These are phyloP conservation scores for Willowsia nigromaculata DNA, from an alignment of 2,888 invertebrate species.

Conservation along the genomic window DNA sequence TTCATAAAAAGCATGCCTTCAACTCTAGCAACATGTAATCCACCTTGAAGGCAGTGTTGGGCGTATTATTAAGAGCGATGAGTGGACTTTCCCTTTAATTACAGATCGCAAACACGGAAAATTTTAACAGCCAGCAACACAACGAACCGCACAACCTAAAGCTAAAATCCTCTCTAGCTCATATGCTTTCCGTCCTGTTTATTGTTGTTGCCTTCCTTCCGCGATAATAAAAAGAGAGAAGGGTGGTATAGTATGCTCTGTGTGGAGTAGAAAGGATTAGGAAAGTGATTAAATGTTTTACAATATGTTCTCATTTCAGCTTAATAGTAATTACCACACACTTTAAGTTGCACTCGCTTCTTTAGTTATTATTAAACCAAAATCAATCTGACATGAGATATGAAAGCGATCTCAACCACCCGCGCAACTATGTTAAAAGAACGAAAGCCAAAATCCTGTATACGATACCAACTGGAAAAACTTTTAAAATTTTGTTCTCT, in stretches of 20 bases:
- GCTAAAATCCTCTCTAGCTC: conserved; percentile 14
- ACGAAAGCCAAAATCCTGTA: too few species aligned
- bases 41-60: conserved; percentile 58
- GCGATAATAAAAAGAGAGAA: conserved; percentile 31
- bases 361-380: not conserved
- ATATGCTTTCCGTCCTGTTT: not conserved
- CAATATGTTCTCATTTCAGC: conserved; percentile 39
- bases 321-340: conserved; percentile 40
- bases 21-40: conserved; percentile 38
- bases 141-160: conserved; percentile 32
- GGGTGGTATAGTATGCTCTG: not conserved
- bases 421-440: not conserved
- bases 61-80: conserved; percentile 54
- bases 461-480: not conserved
- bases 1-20: not conserved
- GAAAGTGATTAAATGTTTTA: conserved; percentile 50
- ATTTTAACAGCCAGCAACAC: conserved; percentile 3
- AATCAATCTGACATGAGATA: not conserved
- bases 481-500: not conserved
- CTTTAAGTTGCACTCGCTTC: conserved; percentile 24
- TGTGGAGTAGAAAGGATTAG: conserved; percentile 44
- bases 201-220: conserved; percentile 26
- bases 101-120: conserved; percentile 52
- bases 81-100: conserved; percentile 60
- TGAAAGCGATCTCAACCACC: not conserved